A percentile compares a stretch with the other conserved stretches of the same genome.
phyloP scores from a whole-genome alignment of 2,797 vertebrate genomes.

The Knipowitschia caucasica region DNA sequence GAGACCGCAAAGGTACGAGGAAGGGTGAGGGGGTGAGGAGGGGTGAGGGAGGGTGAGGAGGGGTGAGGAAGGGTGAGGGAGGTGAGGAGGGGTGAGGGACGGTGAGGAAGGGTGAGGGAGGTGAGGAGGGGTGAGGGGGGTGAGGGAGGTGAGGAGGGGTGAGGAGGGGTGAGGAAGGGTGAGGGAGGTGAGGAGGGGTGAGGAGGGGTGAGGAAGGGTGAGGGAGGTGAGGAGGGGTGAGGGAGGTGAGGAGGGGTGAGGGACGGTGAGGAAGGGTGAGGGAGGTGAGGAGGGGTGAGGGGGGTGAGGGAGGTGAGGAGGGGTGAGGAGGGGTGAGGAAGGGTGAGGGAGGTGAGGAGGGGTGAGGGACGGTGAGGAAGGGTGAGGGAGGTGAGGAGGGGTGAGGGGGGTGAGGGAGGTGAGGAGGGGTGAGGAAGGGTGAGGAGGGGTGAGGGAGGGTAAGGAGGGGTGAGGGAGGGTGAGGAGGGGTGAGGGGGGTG shows the following conservation, averaged over 20 bases:
- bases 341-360: constrained; percentile 8
- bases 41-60: constrained; percentile 6
- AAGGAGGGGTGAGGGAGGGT: constrained; percentile 27
- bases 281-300: too few relatives aligned
- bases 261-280: constrained; percentile 8
- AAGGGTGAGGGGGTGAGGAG: constrained; percentile 28
- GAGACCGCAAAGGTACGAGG: constrained; percentile 12
- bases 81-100: constrained; percentile 24
- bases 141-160: constrained; percentile 27
- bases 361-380: constrained; percentile 24
- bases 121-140: too few relatives aligned
- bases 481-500: constrained; percentile 5
- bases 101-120: too few relatives aligned
- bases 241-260: constrained; percentile 24
- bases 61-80: constrained; percentile 8
- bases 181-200: constrained; percentile 16
- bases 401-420: constrained; percentile 16
- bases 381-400: too few relatives aligned
- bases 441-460: constrained; percentile 8
- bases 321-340: constrained; percentile 6
- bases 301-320: constrained; percentile 25
- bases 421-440: constrained; percentile 18
- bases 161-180: constrained; percentile 5
- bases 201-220: constrained; percentile 18
- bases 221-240: constrained; percentile 9